These are phyloP conservation scores for Heliconius ismenius DNA, from an alignment of 2,888 invertebrate species.

Conservation along the genomic window DNA sequence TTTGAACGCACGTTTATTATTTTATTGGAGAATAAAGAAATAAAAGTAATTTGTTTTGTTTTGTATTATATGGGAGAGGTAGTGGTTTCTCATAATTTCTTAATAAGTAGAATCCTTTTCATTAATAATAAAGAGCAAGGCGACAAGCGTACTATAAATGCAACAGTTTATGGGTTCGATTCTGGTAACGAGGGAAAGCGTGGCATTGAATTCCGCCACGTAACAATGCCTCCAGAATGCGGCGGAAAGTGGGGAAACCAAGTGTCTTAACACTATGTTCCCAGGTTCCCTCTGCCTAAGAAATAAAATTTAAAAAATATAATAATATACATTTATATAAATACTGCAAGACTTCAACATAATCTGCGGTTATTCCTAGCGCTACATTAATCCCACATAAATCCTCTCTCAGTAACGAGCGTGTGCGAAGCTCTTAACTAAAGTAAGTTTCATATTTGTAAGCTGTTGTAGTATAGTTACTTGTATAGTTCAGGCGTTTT, in stretches of 20 bases:
- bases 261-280: no score
- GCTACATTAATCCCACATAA: constrained; percentile 1
- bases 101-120: not conserved
- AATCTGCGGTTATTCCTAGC: not conserved
- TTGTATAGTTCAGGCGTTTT: constrained; percentile 13
- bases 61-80: not conserved
- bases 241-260: no score
- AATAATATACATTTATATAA: not conserved
- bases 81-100: not conserved
- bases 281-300: no score
- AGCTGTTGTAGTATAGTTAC: not conserved
- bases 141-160: not conserved
- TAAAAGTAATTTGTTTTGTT: not conserved
- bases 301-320: not conserved
- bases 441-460: constrained; percentile 15
- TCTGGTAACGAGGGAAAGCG: not conserved
- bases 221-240: no score
- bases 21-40: not conserved
- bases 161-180: not conserved
- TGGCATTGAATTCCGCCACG: no score
- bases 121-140: not conserved
- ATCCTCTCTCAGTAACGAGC: constrained; percentile 13
- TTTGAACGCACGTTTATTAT: not conserved
- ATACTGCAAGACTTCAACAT: not conserved
- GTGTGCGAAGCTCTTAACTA: constrained; percentile 9